Percentiles rank a stretch among this genome's conserved stretches.
phyloP scores from a whole-genome alignment of 2,888 invertebrate species.

The Pyrochroa serraticornis region DNA sequence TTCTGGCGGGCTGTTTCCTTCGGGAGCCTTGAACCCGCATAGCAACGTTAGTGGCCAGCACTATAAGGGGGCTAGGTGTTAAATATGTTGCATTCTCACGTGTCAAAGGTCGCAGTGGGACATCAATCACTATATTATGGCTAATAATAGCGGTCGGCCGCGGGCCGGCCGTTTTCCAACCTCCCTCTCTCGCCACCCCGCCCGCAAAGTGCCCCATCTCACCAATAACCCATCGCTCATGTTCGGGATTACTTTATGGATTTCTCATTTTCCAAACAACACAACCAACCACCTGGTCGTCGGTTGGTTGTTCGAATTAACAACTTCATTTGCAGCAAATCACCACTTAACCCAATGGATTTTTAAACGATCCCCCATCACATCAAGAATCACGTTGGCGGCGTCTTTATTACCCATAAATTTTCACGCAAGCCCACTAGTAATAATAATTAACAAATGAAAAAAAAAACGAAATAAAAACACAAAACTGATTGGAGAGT shows the following conservation, averaged over 20 bases:
- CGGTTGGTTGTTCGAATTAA: conserved; percentile 6
- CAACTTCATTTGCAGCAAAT: conserved; percentile 26
- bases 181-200: not conserved
- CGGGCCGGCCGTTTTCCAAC: conserved; percentile 15
- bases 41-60: conserved; percentile 6
- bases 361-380: conserved; percentile 23
- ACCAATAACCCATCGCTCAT: not conserved
- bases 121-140: conserved; percentile 55
- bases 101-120: conserved; percentile 54
- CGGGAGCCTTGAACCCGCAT: not conserved
- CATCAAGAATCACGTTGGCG: too few species aligned
- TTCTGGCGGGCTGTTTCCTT: too few species aligned
- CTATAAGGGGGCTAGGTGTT: conserved; percentile 47
- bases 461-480: too few species aligned
- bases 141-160: conserved; percentile 47
- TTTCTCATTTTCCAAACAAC: conserved; percentile 12
- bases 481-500: too few species aligned
- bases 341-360: conserved; percentile 28
- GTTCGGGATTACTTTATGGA: conserved; percentile 25
- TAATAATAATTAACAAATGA: too few species aligned
- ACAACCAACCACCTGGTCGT: conserved; percentile 24
- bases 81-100: conserved; percentile 52
- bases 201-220: not conserved
- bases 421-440: not conserved
- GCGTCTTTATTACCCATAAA: conserved; percentile 11